Conservation (phyloP, 2,113 vertebrate genomes). For the Petrocephalus zakoni region DNA sequence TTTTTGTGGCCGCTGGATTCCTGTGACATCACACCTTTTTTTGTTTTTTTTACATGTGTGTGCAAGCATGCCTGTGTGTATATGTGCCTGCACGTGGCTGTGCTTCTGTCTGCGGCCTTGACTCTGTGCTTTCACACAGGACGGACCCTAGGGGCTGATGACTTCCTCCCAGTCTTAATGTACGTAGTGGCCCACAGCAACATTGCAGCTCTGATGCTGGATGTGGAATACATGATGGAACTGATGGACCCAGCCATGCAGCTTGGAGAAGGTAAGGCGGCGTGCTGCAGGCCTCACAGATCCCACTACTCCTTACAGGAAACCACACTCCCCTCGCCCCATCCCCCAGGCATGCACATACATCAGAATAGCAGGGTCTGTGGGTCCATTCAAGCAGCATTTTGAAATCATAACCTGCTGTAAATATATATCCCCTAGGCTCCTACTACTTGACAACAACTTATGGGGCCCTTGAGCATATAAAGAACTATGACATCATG, state of each 20-base stretch:
- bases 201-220: conserved; percentile 71
- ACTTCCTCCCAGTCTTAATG: conserved; percentile 96
- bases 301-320: background rate
- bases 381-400: background rate
- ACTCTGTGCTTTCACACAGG: conserved; percentile 55
- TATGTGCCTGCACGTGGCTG: background rate
- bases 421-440: conserved; percentile 53
- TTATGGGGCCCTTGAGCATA: conserved; percentile 89
- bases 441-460: conserved; percentile 96
- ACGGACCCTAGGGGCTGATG: conserved; percentile 82
- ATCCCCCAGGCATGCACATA: background rate
- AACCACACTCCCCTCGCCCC: background rate
- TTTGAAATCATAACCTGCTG: background rate
- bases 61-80: background rate
- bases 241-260: conserved; percentile 92
- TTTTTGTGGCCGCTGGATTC: background rate
- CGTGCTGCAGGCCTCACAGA: background rate
- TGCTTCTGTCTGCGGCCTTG: background rate
- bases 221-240: conserved; percentile 98
- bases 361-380: background rate
- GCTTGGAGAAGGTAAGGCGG: conserved; percentile 80
- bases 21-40: background rate
- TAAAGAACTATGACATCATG: conserved; percentile 89
- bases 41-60: background rate
- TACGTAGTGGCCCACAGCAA: conserved; percentile 88